These are phyloP conservation scores for Catocala sponsa DNA, from an alignment of 2,888 invertebrate species.

Conservation along the genomic window DNA sequence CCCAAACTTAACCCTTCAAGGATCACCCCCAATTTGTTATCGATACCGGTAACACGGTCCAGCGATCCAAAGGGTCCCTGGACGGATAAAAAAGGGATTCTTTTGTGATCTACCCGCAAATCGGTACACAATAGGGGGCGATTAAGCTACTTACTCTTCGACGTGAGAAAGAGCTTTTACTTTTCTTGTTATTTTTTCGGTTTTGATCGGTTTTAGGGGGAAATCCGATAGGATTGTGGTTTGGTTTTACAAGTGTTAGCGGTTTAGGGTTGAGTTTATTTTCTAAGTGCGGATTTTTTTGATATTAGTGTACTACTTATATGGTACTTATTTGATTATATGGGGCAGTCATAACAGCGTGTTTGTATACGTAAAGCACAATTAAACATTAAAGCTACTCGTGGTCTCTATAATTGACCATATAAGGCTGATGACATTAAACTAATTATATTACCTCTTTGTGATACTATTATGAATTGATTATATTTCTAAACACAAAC, in stretches of 20 bases:
- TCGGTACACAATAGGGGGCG: slow-evolving; percentile 74
- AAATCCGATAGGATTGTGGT: slow-evolving; percentile 23
- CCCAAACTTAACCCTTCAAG: slow-evolving; percentile 74
- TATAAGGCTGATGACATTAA: no score
- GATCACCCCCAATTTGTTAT: slow-evolving; percentile 82
- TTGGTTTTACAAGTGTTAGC: slow-evolving; percentile 12
- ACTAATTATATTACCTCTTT: no score
- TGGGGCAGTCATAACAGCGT: no score
- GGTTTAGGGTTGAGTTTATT: slow-evolving; percentile 7
- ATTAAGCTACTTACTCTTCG: slow-evolving; percentile 70
- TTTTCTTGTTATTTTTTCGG: slow-evolving; percentile 46
- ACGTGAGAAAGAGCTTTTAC: slow-evolving; percentile 69
- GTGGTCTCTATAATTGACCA: no score
- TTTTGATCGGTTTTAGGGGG: slow-evolving; percentile 53
- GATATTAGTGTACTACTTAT: no score
- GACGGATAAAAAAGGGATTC: slow-evolving; percentile 81
- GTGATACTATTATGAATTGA: no score
- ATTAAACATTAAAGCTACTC: no score
- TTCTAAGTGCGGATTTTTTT: not conserved
- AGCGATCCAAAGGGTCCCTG: slow-evolving; percentile 64
- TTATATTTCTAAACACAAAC: no score
- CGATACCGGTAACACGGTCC: slow-evolving; percentile 81
- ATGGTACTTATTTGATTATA: no score
- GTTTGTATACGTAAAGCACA: no score
- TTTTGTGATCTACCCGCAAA: slow-evolving; percentile 82